Evolutionary conservation across 2,888 invertebrate genomes (phyloP), one percentile per base, ranked within the genome.

Genomic region (Macrophya annulata): DNA sequence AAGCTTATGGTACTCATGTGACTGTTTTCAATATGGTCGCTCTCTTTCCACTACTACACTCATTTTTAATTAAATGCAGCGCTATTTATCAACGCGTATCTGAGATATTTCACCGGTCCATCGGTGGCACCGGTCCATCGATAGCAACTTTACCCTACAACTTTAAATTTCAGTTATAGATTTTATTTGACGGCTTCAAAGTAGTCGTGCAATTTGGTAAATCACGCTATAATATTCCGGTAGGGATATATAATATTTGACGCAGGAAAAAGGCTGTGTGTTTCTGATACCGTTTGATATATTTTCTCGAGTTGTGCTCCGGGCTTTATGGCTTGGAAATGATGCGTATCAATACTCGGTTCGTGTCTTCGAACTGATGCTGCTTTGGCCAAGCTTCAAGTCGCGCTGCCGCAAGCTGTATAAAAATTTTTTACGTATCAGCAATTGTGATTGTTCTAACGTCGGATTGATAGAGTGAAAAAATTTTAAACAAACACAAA

Each of bases 231-330:
- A 43, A 72, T 77, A 77, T 77, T 77, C 48, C 43, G 48, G 15
- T 55, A 31, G n/a, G 17, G 37, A 77, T 55, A 82, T 55, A 82
- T 68, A 25, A 65, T 82, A 45, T 82, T 82, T n/a, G 85, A 86
- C 76, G 51, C 51, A 68, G 55, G 72, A 74, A 83, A 85, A 31
- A 84, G 55, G 68, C 48, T 85, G 86, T 86, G 84, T 85, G 25
- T 85, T 72, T 85, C 76, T 82, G 86, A 86, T 87, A 86, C 21
- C 86, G 81, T 84, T 84, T 85, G 85, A 86, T 86, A 85, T 85
- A 86, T 86, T 86, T 85, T 84, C 85, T 85, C 76, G 77, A 84
- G 84, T 85, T 86, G 77, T 85, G 82, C 68, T 65, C 79, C 81
- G 85, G 31, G 84, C 76, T 77, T 84, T 77, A 77, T 85, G 81